Conservation (phyloP, 2,113 vertebrate genomes). For the Plecturocebus donacophilus region DNA sequence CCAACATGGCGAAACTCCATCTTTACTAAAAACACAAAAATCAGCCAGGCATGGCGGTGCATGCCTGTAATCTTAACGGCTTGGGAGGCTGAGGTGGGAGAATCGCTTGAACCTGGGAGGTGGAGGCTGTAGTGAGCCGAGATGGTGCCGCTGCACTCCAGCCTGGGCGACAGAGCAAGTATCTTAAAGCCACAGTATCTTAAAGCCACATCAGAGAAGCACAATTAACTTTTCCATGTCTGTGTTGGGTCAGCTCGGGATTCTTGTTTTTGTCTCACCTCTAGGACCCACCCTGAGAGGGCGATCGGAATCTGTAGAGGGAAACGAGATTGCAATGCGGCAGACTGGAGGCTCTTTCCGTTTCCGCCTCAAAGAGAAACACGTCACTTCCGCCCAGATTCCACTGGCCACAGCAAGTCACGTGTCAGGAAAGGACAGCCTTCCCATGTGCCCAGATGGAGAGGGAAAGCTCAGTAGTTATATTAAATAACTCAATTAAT, state of each 20-base stretch:
- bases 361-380: neutral
- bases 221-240: neutral
- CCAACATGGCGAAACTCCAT: too few species aligned
- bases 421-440: accelerated
- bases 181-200: neutral
- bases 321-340: accelerated
- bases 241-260: neutral
- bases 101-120: too few species aligned
- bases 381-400: neutral
- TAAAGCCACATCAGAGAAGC: neutral
- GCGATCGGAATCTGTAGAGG: too few species aligned
- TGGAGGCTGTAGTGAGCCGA: too few species aligned
- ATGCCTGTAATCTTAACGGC: too few species aligned
- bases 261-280: neutral
- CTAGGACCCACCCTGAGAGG: neutral
- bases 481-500: too few species aligned
- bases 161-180: too few species aligned
- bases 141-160: too few species aligned
- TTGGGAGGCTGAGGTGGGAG: too few species aligned
- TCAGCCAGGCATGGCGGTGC: too few species aligned
- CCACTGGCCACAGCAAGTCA: neutral
- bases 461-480: neutral
- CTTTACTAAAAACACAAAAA: too few species aligned
- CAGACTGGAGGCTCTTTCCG: accelerated
- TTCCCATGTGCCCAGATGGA: accelerated